phyloP scores from a whole-genome alignment of 2,113 vertebrate species.

The Ancistrus triradiatus region DNA sequence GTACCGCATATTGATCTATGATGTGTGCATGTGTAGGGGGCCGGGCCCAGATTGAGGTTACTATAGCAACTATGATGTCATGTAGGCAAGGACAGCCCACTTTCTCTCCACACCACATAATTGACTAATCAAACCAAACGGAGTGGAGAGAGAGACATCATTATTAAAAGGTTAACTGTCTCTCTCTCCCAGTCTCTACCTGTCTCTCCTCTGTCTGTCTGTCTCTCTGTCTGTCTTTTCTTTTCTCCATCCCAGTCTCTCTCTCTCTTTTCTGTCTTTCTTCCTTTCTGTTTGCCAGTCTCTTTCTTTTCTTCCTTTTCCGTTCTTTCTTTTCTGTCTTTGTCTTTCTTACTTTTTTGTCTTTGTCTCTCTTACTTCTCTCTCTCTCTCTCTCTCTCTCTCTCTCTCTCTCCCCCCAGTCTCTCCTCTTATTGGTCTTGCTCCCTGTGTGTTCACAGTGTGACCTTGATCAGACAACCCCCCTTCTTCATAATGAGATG shows the following conservation, averaged over 20 bases:
- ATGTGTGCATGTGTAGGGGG: not conserved
- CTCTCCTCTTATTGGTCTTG: constrained; percentile 6
- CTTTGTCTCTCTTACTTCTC: constrained; percentile 10
- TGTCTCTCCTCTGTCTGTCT: not conserved
- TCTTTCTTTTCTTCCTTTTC: constrained; percentile 26
- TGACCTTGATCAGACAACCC: constrained; percentile 61
- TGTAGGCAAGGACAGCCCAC: constrained; percentile 23
- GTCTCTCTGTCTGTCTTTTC: constrained; percentile 14
- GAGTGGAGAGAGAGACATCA: not conserved
- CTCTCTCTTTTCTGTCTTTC: constrained; percentile 8
- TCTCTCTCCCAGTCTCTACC: constrained; percentile 29
- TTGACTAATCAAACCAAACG: constrained; percentile 39
- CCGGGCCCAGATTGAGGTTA: constrained; percentile 26
- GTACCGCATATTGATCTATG: no score
- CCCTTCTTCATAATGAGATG: constrained; percentile 65
- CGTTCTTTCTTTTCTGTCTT: constrained; percentile 16
- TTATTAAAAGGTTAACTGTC: constrained; percentile 19
- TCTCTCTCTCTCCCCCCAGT: constrained; percentile 7
- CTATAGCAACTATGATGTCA: constrained; percentile 51
- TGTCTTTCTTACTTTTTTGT: constrained; percentile 14
- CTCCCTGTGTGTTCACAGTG: constrained; percentile 51
- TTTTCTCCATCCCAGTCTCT: constrained; percentile 29
- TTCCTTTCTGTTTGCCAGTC: constrained; percentile 7
- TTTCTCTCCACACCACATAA: constrained; percentile 18
- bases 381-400: constrained; percentile 33